Percentiles rank a stretch among this genome's conserved stretches.
Evolutionary conservation across 2,888 invertebrate genomes (phyloP).

Genomic region (Rhagophthalmus giganteus): DNA sequence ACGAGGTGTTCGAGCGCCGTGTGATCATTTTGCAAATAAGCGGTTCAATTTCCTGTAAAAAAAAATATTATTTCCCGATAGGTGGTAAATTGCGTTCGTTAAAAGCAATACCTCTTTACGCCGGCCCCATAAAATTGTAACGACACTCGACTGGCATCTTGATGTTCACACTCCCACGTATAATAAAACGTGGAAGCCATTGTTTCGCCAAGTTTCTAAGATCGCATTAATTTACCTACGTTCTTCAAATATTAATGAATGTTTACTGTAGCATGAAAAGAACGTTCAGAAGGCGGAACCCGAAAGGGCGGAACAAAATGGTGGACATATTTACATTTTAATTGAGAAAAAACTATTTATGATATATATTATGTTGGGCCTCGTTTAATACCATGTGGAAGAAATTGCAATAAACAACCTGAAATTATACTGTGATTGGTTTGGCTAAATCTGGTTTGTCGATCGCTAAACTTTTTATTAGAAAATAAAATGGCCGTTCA

Average conservation of each 20-base stretch:
- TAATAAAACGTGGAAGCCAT: slow-evolving; percentile 8
- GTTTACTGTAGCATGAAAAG: slow-evolving; percentile 43
- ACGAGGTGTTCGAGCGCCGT: slow-evolving; percentile 8
- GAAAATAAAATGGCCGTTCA: slow-evolving; percentile 1
- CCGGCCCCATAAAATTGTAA: too few species aligned
- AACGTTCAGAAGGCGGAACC: slow-evolving; percentile 42
- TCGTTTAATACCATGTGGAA: slow-evolving; percentile 21
- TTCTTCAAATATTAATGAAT: slow-evolving; percentile 43
- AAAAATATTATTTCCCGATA: too few species aligned
- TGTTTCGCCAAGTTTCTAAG: slow-evolving; percentile 27
- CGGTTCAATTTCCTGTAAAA: too few species aligned
- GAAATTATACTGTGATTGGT: slow-evolving; percentile 21
- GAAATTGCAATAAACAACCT: slow-evolving; percentile 22
- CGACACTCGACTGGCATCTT: background rate
- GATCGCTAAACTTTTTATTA: slow-evolving; percentile 9
- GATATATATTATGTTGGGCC: slow-evolving; percentile 23
- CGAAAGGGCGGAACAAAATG: slow-evolving; percentile 49
- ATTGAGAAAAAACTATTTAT: slow-evolving; percentile 42
- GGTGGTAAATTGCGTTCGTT: background rate
- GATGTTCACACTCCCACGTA: slow-evolving; percentile 14
- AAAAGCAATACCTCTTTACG: too few species aligned
- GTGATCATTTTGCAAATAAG: background rate
- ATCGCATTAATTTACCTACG: slow-evolving; percentile 28
- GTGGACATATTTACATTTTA: slow-evolving; percentile 50
- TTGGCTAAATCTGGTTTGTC: slow-evolving; percentile 13